Evolutionary conservation across 2,888 invertebrate species (phyloP), one percentile per base, ranked within the genome.

Genomic region (Acronicta alni): DNA sequence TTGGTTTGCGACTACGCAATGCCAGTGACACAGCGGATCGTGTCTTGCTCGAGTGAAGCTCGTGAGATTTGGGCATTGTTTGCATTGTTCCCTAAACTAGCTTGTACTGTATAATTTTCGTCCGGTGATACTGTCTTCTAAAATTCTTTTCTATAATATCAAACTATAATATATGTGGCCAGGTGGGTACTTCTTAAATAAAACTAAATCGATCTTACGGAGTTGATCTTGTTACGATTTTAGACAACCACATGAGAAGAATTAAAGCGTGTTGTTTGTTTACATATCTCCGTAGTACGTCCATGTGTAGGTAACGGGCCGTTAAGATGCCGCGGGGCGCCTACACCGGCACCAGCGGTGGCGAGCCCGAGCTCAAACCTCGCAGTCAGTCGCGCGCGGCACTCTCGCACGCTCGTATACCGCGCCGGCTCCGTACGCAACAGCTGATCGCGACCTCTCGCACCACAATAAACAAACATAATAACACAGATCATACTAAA

Each of bases 371-470:
- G 67, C 58, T 56, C 64, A 47, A 58, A 52, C 53, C 65, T 61
- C 60, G 69, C 82, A 84, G 87, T 86, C 90, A 91, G 92, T 92
- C 90, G 92, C 89, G 90, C 89, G 92, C 90, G 87, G 88, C 80
- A 81, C 84, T 73, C 83, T 84, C 85, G 89, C 81, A 80, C 84
- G 89, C 80, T 78, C 84, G 88, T 79, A 83, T 83, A 80, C 70
- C 62, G 77, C 84, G 79, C 67, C 67, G 64, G 67, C 72, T 63
- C 59, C 68, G 39, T 52, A 75, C 73, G 67, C 60, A 86, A 87
- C 92, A 93, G 91, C 92, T 92, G 92, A 92, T 90, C 85, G 88
- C 70, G 74, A 75, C 70, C 78, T 77, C 58, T 72, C 81, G 75
- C 66, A 82, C 72, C 63, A 76, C 69, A 86, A n/a, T 75, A 83